phyloP scores from a whole-genome alignment of 2,888 invertebrate genomes.

The Oxytorus armatus region DNA sequence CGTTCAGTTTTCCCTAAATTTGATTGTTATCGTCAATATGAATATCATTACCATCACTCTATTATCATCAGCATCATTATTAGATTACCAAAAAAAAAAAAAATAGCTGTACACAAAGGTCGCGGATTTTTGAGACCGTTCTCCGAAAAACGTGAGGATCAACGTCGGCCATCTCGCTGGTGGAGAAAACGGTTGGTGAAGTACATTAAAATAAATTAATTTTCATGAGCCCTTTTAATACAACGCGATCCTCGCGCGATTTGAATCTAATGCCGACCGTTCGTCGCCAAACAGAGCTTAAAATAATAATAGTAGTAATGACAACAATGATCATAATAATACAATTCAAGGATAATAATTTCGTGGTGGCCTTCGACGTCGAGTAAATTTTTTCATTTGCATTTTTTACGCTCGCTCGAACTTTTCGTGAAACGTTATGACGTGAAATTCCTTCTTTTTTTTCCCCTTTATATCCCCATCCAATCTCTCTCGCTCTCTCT shows the following conservation, averaged over 20 bases:
- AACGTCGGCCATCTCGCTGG: no score
- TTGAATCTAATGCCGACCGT: background rate
- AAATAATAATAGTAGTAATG: constrained; percentile 12
- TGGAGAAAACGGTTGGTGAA: background rate
- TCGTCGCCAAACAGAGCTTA: background rate
- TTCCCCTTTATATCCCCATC: no score
- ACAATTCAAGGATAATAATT: constrained; percentile 38
- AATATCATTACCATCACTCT: constrained; percentile 14
- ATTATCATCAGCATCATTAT: constrained; percentile 1
- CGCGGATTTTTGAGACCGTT: no score
- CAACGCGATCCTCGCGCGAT: background rate
- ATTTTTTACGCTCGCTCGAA: constrained; percentile 45
- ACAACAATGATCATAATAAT: constrained; percentile 18
- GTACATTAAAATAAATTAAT: constrained; percentile 35
- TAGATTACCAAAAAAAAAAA: background rate
- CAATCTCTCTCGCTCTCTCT: constrained; percentile 5
- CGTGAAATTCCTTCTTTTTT: constrained; percentile 23
- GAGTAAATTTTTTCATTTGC: constrained; percentile 47
- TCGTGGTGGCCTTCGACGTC: constrained; percentile 3
- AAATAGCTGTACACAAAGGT: no score
- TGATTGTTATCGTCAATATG: background rate
- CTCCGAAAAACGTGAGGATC: no score
- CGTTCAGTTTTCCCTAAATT: background rate
- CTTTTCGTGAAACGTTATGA: constrained; percentile 35
- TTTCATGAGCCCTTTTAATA: constrained; percentile 19